Base-by-base conservation (phyloP, 1,140 invertebrate species). In the Diuraphis noxia region DNA sequence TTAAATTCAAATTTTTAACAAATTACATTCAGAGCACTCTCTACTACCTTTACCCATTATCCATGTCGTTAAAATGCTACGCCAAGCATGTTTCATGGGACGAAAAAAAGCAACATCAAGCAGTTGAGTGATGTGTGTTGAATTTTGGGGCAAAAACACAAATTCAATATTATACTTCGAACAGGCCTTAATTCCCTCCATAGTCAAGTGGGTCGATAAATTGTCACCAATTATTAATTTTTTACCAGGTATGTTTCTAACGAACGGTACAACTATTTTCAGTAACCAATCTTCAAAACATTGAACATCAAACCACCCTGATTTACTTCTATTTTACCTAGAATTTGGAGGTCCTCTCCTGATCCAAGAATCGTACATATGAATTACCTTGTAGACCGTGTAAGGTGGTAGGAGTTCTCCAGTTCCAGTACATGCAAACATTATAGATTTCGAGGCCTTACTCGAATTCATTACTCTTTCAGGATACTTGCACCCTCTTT, bases 131-230 rank as follows among this genome's bases (percentile, higher is more conserved):
- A 72, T 79, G 23, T 56, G 21, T 0, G 52, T 56, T 56, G 52
- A 56, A 30, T 56, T 56, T 30, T 23, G 52, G 7, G 94, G 93
- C 17, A 94, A 92, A 85, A 93, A 94, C 17, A 94, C 86, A 92
- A 94, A 94, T 40, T 91, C 87, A 34, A 94, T 94, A 91, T 94
- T 92, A 84, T 94, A 93, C 93, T 93, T 92, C 77, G 92, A 72
- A 72, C 94, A 94, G 13, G 92, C 10, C 82, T 93, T 92, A 25
- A 94, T 92, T 19, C 94, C 82, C 46, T 94, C 92, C 13, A 92
- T 13, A 34, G 90, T 92, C 25, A 94, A 92, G 92, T 94, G 94
- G 23, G 93, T 93, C 10, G 92, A 92, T 49, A 94, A 92, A 92
- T 94, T 94, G 92, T 94, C 94, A n/a, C 34, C 72, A 21, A 38